Conservation (phyloP, 2,888 invertebrate genomes). For the Byasa hedistus region DNA sequence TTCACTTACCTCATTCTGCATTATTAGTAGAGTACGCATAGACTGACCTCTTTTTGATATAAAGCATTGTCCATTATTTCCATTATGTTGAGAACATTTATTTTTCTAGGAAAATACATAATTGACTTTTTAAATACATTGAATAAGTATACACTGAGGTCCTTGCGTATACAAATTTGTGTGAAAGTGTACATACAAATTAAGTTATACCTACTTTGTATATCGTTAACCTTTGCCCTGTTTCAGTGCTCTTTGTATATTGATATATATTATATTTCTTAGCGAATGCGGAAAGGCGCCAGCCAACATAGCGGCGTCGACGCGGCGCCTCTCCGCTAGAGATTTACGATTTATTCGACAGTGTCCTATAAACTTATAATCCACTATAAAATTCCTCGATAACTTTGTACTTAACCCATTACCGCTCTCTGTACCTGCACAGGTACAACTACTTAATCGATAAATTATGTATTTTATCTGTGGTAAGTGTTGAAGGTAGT, state of each 20-base stretch:
- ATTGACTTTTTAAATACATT: neutral
- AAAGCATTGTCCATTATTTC: neutral
- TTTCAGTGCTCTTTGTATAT: neutral
- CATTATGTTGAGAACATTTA: neutral
- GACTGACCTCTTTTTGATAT: neutral
- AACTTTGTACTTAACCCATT: too few species aligned
- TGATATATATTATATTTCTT: conserved; percentile 4
- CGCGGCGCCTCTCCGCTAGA: conserved; percentile 28
- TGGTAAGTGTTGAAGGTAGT: too few species aligned
- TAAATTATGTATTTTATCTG: too few species aligned
- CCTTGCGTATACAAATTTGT: too few species aligned
- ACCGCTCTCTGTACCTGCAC: too few species aligned
- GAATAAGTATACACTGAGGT: too few species aligned
- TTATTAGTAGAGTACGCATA: neutral
- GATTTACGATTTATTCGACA: conserved; percentile 30
- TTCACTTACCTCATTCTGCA: neutral
- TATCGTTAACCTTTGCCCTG: neutral
- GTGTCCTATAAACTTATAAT: neutral
- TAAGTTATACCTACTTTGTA: too few species aligned
- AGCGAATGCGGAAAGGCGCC: conserved; percentile 17
- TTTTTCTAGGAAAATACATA: neutral
- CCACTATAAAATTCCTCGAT: neutral
- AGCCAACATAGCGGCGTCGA: conserved; percentile 17
- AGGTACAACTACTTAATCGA: too few species aligned
- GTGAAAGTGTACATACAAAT: too few species aligned